Evolutionary conservation across 2,113 vertebrate genomes (phyloP), one percentile per base, ranked within the genome.

Genomic region (Echinops telfairi): DNA sequence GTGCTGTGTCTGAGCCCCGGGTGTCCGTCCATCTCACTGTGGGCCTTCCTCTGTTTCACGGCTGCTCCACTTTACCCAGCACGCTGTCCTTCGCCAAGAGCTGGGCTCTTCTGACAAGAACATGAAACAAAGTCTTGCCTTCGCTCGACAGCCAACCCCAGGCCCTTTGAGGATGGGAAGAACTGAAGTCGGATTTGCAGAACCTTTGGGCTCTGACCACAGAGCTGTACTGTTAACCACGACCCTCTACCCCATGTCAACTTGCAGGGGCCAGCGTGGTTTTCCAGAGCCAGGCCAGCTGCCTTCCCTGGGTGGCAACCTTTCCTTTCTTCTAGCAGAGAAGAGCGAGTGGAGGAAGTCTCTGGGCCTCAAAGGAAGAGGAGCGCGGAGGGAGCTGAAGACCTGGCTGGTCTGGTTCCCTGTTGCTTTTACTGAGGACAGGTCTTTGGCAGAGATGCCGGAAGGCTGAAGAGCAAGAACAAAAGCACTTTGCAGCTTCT

Each of bases 211-310:
- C 25, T 20, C 53, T 6, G 31, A 58, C 33, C 40, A 15, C 20
- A 57, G 82, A 66, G 20, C 10, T 40, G 40, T 40, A 40, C 40
- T 7, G 4, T 33, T 12, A 27, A 1, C 40, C 33, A 27, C 77
- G 10, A 29, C 23, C 3, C 40, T 40, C 2, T 33, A 5, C 1
- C 0, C 16, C 16, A 0, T n/a, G 29, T 43, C 12, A 7, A 36
- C 64, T 1, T 1, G 11, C 15, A 33, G 29, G 36, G 31, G 15
- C 3, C 22, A 75, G 60, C 62, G 60, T 62, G 68, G n/a, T 20
- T 29, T 20, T 83, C 62, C 9, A 57, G 77, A 78, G 40, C 60
- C 43, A 58, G 8, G 3, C 0, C 4, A 38, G 29, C 27, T 33
- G 29, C 83, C 81, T 57, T 36, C 82, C 38, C 7, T 27, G 38